These are phyloP conservation scores for Lerista edwardsae DNA, from an alignment of 2,797 vertebrate species.

Conservation along the genomic window DNA sequence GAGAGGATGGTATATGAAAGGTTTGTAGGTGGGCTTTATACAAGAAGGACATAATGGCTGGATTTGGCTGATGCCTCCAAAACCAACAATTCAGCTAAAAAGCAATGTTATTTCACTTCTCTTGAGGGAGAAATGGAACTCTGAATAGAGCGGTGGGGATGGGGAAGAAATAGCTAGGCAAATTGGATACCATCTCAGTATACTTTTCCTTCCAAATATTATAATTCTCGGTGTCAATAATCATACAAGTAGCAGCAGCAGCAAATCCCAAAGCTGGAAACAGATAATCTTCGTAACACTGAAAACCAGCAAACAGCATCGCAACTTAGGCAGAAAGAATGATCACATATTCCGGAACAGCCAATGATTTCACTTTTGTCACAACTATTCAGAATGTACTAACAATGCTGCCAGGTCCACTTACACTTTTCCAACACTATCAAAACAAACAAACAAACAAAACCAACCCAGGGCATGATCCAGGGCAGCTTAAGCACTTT, in stretches of 20 bases:
- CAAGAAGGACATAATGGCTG: not conserved
- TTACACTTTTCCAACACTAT: not conserved
- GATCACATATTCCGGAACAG: conserved; percentile 57
- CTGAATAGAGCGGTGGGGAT: too few species aligned
- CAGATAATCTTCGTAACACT: too few species aligned
- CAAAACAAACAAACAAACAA: not conserved
- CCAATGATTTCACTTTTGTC: conserved; percentile 36
- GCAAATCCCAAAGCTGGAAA: not conserved
- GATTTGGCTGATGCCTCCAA: not conserved
- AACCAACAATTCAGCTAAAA: not conserved
- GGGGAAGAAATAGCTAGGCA: not conserved
- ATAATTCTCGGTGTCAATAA: not conserved
- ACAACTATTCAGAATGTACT: conserved; percentile 35
- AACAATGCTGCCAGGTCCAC: not conserved
- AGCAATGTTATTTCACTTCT: not conserved
- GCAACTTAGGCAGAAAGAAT: conserved; percentile 53
- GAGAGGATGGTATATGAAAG: not conserved
- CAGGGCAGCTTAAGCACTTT: not conserved
- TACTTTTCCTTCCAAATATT: not conserved
- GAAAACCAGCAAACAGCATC: not conserved
- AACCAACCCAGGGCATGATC: not conserved
- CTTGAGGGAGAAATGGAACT: not conserved
- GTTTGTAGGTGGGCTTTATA: not conserved
- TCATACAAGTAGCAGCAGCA: not conserved
- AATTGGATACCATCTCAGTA: not conserved